Conservation (phyloP, 2,888 invertebrate species). For the Apeira syringaria region DNA sequence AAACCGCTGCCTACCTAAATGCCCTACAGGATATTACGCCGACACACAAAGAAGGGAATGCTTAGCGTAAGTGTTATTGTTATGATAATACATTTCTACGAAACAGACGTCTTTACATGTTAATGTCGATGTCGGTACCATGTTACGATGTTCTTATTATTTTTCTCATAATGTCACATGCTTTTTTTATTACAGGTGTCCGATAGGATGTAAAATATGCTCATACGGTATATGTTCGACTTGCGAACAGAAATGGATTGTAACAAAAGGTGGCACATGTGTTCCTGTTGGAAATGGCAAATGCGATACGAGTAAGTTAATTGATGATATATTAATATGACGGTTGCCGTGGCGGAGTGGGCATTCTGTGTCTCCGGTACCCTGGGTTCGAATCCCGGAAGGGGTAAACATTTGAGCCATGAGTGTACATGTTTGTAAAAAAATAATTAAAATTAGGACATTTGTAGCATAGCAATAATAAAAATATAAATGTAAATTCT, state of each 20-base stretch:
- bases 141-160: conserved; percentile 15
- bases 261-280: conserved; percentile 89
- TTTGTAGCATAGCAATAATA: no score
- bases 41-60: conserved; percentile 92
- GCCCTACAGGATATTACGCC: conserved; percentile 89
- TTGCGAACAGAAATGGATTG: conserved; percentile 89
- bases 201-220: conserved; percentile 91
- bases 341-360: no score
- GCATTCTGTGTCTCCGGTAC: no score
- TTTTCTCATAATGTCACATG: conserved; percentile 11
- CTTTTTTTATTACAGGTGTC: conserved; percentile 81
- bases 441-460: background rate
- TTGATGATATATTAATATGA: no score
- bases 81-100: conserved; percentile 42
- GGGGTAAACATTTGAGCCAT: no score
- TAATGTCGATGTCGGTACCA: conserved; percentile 27
- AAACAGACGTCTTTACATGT: conserved; percentile 27
- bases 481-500: conserved; percentile 28
- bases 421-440: conserved; percentile 5
- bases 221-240: conserved; percentile 88
- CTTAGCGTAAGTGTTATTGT: conserved; percentile 77
- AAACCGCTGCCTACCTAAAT: conserved; percentile 88
- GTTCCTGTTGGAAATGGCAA: conserved; percentile 88
- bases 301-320: conserved; percentile 90
- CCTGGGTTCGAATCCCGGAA: no score